Conservation (phyloP, 1,140 invertebrate genomes). For the Heliconius nattereri region DNA sequence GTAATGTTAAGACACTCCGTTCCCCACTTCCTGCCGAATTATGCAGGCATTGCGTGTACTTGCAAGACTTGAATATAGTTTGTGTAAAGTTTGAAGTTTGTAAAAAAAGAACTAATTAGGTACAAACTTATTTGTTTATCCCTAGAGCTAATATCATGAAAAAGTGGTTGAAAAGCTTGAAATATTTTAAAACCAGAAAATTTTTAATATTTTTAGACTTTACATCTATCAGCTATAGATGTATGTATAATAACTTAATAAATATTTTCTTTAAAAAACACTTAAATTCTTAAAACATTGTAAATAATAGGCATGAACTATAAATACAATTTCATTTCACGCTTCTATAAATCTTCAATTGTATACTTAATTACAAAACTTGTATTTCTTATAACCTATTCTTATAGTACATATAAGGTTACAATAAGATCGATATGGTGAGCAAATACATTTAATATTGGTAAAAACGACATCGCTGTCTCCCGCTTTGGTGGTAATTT, state of each 20-base stretch:
- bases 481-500: constrained; percentile 60
- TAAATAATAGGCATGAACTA: neutral
- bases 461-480: constrained; percentile 44
- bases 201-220: no score
- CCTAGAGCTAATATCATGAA: no score
- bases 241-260: no score
- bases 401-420: constrained; percentile 46
- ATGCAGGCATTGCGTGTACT: no score
- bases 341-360: constrained; percentile 60
- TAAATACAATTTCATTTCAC: constrained; percentile 58
- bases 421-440: constrained; percentile 38
- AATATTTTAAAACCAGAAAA: no score
- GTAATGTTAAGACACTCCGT: no score
- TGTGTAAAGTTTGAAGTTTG: no score
- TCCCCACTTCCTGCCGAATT: no score
- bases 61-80: no score
- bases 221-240: neutral
- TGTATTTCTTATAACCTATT: constrained; percentile 29
- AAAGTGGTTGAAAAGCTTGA: no score
- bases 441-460: constrained; percentile 44
- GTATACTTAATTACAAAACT: constrained; percentile 57
- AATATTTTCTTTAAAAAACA: neutral
- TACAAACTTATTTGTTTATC: no score
- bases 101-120: no score
- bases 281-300: neutral